A percentile compares a stretch with the other conserved stretches of the same genome.
phyloP scores from a whole-genome alignment of 2,888 invertebrate species.

The Epinotia nisella region DNA sequence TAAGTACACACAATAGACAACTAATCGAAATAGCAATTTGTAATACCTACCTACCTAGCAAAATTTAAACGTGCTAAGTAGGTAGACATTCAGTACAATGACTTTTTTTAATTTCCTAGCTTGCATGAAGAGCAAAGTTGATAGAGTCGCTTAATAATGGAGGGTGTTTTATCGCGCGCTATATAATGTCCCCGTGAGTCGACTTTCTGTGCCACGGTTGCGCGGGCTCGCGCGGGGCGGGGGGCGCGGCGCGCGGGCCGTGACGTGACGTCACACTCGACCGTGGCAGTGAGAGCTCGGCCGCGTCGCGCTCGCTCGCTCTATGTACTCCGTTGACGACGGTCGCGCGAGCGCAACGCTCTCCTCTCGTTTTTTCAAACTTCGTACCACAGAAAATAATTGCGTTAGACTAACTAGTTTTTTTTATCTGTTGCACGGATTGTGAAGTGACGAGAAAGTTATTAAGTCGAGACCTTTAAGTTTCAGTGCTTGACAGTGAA shows the following conservation, averaged over 20 bases:
- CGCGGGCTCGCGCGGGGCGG: slow-evolving; percentile 58
- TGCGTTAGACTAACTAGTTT: slow-evolving; percentile 67
- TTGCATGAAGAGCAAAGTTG: slow-evolving; percentile 70
- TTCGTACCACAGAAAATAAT: slow-evolving; percentile 57
- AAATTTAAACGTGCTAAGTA: neutral
- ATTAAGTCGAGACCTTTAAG: slow-evolving; percentile 53
- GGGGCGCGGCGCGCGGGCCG: slow-evolving; percentile 57
- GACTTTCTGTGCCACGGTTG: slow-evolving; percentile 81
- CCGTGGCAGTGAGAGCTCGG: slow-evolving; percentile 83
- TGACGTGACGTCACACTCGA: slow-evolving; percentile 80
- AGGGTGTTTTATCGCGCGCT: slow-evolving; percentile 80
- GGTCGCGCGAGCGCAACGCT: slow-evolving; percentile 80
- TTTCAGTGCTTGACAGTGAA: slow-evolving; percentile 63
- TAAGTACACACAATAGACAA: too few species aligned
- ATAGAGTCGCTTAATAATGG: slow-evolving; percentile 76
- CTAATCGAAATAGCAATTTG: neutral
- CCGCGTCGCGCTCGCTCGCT: slow-evolving; percentile 77
- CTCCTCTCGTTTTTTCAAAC: slow-evolving; percentile 63
- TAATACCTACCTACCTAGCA: neutral
- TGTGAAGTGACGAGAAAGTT: slow-evolving; percentile 72
- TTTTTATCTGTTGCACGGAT: slow-evolving; percentile 72
- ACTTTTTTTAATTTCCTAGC: slow-evolving; percentile 46
- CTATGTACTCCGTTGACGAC: slow-evolving; percentile 79
- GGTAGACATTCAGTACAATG: too few species aligned
- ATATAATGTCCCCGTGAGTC: slow-evolving; percentile 78